Conservation (phyloP, 2,797 vertebrate species). For the Natrix natrix region DNA sequence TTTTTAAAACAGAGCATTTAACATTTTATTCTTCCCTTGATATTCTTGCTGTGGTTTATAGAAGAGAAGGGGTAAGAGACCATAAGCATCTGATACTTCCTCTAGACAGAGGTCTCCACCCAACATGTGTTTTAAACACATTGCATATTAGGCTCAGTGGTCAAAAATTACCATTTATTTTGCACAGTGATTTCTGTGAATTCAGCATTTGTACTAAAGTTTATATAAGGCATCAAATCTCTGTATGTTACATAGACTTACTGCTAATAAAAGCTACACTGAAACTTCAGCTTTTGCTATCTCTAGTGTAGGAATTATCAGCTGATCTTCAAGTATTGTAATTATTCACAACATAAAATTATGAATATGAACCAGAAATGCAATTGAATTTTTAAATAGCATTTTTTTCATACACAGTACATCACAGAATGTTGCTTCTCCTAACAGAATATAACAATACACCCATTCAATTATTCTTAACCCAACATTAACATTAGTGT, state of each 20-base stretch:
- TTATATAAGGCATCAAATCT: not conserved
- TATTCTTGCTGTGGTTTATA: conserved; percentile 60
- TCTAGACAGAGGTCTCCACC: conserved; percentile 57
- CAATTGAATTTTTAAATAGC: conserved; percentile 33
- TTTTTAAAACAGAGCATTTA: conserved; percentile 36
- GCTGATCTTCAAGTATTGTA: not conserved
- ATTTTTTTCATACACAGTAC: conserved; percentile 33
- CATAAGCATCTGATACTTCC: conserved; percentile 63
- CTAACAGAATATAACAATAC: conserved; percentile 32
- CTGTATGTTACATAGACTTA: not conserved
- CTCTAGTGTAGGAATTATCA: not conserved
- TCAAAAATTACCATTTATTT: conserved; percentile 48
- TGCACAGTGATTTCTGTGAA: conserved; percentile 42
- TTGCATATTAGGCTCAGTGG: conserved; percentile 49
- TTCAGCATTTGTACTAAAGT: conserved; percentile 42
- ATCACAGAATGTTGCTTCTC: conserved; percentile 11
- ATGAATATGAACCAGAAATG: conserved; percentile 10
- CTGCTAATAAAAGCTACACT: conserved; percentile 15
- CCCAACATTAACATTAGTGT: not conserved
- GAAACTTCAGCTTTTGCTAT: conserved; percentile 14
- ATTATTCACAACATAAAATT: not conserved
- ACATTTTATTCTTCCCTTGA: conserved; percentile 58
- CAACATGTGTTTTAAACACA: conserved; percentile 61
- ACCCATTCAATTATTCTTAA: conserved; percentile 21
- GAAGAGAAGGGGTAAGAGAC: conserved; percentile 36